phyloP scores from a whole-genome alignment of 2,797 vertebrate species.

The Melanotaenia maccullochi region DNA sequence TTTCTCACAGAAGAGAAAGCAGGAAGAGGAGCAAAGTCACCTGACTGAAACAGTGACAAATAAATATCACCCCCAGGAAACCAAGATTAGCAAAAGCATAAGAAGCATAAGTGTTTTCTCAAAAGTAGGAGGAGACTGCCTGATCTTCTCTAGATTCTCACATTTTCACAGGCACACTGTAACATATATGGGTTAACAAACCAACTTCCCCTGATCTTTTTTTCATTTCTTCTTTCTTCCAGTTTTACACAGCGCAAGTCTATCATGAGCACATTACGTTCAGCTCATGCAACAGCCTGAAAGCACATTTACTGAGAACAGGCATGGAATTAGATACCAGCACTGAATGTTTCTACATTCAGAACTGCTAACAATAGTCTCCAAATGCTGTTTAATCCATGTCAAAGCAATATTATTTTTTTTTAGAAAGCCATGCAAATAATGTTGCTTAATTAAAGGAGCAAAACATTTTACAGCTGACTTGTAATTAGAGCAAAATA shows the following conservation, averaged over 20 bases:
- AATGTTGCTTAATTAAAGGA: slow-evolving; percentile 20
- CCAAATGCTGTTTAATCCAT: slow-evolving; percentile 1
- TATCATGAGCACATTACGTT: not conserved
- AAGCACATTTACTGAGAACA: slow-evolving; percentile 38
- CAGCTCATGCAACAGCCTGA: slow-evolving; percentile 25
- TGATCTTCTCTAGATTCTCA: slow-evolving; percentile 24
- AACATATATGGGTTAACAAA: slow-evolving; percentile 40
- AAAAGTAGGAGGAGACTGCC: slow-evolving; percentile 1
- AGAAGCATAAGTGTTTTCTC: slow-evolving; percentile 14
- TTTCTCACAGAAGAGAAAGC: slow-evolving; percentile 38
- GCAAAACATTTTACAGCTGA: slow-evolving; percentile 5
- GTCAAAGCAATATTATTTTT: slow-evolving; percentile 13
- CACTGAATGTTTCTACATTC: slow-evolving; percentile 15
- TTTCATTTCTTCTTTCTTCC: slow-evolving; percentile 70
- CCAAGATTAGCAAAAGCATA: not conserved
- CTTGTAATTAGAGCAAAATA: not conserved
- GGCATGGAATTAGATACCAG: slow-evolving; percentile 16
- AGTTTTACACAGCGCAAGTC: slow-evolving; percentile 14
- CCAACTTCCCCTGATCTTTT: slow-evolving; percentile 55
- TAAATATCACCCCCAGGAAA: not conserved
- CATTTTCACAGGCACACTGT: slow-evolving; percentile 29
- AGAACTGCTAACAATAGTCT: slow-evolving; percentile 18
- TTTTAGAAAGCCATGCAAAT: slow-evolving; percentile 16
- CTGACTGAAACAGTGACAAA: slow-evolving; percentile 44
- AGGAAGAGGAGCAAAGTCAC: slow-evolving; percentile 50